Conservation (phyloP, 2,113 vertebrate species). For the Excalfactoria chinensis region DNA sequence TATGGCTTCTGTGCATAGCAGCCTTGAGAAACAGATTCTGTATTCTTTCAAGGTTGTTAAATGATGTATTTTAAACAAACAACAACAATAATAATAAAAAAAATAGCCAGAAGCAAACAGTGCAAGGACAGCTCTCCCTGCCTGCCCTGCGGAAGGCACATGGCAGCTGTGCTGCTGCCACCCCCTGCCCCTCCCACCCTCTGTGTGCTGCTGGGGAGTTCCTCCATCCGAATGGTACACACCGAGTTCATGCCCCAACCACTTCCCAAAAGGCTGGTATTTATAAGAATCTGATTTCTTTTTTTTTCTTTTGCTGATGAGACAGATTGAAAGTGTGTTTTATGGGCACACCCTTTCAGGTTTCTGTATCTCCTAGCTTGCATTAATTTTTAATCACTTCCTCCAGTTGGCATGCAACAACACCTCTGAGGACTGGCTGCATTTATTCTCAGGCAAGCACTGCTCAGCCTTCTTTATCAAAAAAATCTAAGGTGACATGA, state of each 20-base stretch:
- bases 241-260: constrained; percentile 51
- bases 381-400: constrained; percentile 90
- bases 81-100: background rate
- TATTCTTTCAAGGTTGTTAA: constrained; percentile 8
- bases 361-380: constrained; percentile 85
- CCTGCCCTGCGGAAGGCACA: background rate
- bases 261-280: constrained; percentile 63
- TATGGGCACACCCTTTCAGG: constrained; percentile 84
- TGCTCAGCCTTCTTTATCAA: background rate
- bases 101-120: background rate
- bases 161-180: background rate
- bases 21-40: constrained; percentile 8
- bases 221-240: background rate
- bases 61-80: background rate
- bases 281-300: constrained; percentile 59
- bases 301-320: constrained; percentile 77
- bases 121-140: background rate
- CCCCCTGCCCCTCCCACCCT: background rate
- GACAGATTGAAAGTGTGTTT: constrained; percentile 81
- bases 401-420: constrained; percentile 78
- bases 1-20: background rate
- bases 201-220: background rate
- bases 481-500: constrained; percentile 51
- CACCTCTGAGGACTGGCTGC: background rate
- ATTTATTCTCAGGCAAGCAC: background rate